These are phyloP conservation scores for Hypotaenidia okinawae DNA, from an alignment of 2,797 vertebrate genomes.

Conservation along the genomic window DNA sequence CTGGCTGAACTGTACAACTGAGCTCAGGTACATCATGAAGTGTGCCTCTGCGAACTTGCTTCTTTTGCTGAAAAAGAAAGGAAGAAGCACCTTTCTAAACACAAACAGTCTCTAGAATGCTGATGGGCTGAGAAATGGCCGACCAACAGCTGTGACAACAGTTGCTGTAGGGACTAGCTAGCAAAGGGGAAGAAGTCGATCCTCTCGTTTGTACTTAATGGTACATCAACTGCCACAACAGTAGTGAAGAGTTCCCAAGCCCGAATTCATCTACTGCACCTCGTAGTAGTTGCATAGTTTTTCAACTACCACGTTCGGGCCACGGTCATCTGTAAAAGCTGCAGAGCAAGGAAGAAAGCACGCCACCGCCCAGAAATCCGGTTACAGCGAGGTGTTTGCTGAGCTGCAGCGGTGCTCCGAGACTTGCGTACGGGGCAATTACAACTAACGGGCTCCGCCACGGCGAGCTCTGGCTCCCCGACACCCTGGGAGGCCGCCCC, in stretches of 20 bases:
- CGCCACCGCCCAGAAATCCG: too few species aligned
- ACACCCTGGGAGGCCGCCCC: background rate
- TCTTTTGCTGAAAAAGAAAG: background rate
- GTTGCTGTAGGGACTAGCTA: background rate
- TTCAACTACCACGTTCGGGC: rapidly evolving
- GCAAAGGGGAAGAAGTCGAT: background rate
- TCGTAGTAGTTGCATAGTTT: rapidly evolving
- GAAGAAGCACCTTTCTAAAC: background rate
- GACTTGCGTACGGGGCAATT: rapidly evolving
- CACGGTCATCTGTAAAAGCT: rapidly evolving
- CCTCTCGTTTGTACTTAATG: rapidly evolving
- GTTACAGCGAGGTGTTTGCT: background rate
- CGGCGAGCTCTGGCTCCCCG: background rate
- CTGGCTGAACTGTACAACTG: background rate
- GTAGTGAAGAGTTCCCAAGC: background rate
- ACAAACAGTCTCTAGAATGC: background rate
- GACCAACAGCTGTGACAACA: rapidly evolving
- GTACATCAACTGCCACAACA: rapidly evolving
- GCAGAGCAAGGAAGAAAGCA: rapidly evolving
- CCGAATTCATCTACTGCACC: rapidly evolving
- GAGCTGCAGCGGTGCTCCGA: background rate
- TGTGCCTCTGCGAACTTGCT: background rate
- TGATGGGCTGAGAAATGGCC: background rate
- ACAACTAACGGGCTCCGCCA: background rate
- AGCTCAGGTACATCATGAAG: background rate